Percentiles rank a stretch among this genome's conserved stretches.
Conservation (phyloP, 2,113 vertebrate species). For the Engystomops pustulosus region DNA sequence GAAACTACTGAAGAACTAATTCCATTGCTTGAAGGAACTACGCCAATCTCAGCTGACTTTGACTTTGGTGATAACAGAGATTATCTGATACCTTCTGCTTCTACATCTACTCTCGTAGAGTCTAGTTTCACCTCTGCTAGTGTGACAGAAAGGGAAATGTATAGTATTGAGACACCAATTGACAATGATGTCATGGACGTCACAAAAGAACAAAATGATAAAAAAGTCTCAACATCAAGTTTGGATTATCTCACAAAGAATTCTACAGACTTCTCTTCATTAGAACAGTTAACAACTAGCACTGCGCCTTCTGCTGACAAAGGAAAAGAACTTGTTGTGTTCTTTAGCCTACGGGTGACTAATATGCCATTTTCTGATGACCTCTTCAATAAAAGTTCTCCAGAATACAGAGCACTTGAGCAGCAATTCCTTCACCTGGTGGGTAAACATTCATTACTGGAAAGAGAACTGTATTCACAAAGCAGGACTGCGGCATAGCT, state of each 20-base stretch:
- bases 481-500: background rate
- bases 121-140: conserved; percentile 10
- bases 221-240: conserved; percentile 64
- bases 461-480: background rate
- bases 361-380: conserved; percentile 88
- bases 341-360: conserved; percentile 90
- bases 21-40: background rate
- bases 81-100: background rate
- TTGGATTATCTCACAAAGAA: conserved; percentile 54
- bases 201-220: conserved; percentile 64
- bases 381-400: conserved; percentile 90
- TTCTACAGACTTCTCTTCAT: conserved; percentile 67
- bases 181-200: conserved; percentile 53
- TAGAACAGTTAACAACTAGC: conserved; percentile 80
- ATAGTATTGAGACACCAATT: conserved; percentile 65
- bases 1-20: background rate
- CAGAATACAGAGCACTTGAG: conserved; percentile 84
- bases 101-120: conserved; percentile 42
- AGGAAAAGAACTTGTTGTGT: conserved; percentile 86
- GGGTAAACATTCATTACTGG: conserved; percentile 67
- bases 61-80: background rate
- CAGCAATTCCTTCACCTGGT: conserved; percentile 86
- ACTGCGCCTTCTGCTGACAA: conserved; percentile 74
- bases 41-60: background rate
- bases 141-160: conserved; percentile 14